Evolutionary conservation across 2,113 vertebrate genomes (phyloP), one percentile per base, ranked within the genome.

Genomic region (Rhabdornis inornatus): DNA sequence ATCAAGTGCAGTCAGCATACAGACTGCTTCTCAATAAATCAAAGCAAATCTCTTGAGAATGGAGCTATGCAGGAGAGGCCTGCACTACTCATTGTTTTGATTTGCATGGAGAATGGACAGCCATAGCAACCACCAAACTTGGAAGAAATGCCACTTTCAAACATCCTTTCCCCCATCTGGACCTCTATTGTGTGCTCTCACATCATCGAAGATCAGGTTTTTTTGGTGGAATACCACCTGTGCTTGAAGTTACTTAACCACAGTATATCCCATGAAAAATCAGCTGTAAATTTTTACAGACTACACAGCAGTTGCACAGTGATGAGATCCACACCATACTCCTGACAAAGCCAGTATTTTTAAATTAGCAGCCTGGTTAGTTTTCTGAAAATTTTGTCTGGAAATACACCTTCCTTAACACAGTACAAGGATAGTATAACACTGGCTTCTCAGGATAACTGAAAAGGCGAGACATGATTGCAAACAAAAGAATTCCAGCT

Each of bases 181-280:
- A 22, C 9, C 35, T 60, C 44, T 27, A 24, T 12, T 42, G 2
- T n/a, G 4, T 72, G 13, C 6, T 66, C 21, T 80, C 37, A 84
- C 10, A n/a, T 71, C 15, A 81, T 6, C 1, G 0, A 50, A 64
- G 17, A 42, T 25, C 10, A 42, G 8, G 0, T 23, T 31, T 84
- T 83, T 76, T 61, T 68, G 15, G 44, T 57, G 52, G 27, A 77
- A 37, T 61, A 39, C 10, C 21, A 57, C 15, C 25, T 57, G 21
- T 28, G 57, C 15, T 39, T 77, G 21, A 71, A 61, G 31, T 35
- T 44, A 35, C 7, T 71, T 39, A 61, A 72, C 11, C 7, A 28
- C 8, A 33, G 13, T 15, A 53, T 35, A 72, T 39, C 8, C 21
- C 61, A 60, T 27, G 1, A 17, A 87, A 86, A 65, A 47, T 37